Percentiles rank a stretch among this genome's conserved stretches.
phyloP scores from a whole-genome alignment of 2,888 invertebrate genomes.

The Aelia acuminata region DNA sequence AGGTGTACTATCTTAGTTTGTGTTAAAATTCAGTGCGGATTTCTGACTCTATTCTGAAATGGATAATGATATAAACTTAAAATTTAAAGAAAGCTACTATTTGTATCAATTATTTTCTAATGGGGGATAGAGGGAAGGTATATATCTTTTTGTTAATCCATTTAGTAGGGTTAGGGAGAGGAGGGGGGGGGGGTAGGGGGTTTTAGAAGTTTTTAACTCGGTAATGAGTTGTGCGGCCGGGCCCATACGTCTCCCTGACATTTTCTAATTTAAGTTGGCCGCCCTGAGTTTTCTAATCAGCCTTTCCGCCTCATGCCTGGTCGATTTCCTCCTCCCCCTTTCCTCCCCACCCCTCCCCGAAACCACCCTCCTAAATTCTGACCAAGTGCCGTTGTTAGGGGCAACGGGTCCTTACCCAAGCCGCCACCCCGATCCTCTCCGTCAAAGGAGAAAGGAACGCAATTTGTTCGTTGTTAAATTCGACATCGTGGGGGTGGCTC shows the following conservation, averaged over 20 bases:
- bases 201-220: slow-evolving; percentile 57
- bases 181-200: too few species aligned
- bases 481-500: neutral
- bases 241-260: slow-evolving; percentile 59
- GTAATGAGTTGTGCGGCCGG: slow-evolving; percentile 55
- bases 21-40: too few species aligned
- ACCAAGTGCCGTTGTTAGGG: slow-evolving; percentile 49
- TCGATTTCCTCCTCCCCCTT: slow-evolving; percentile 54
- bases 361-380: slow-evolving; percentile 37
- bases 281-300: slow-evolving; percentile 59
- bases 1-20: too few species aligned
- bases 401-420: slow-evolving; percentile 40
- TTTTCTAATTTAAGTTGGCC: slow-evolving; percentile 60
- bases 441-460: slow-evolving; percentile 46
- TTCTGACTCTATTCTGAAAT: neutral
- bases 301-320: slow-evolving; percentile 58
- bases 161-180: slow-evolving; percentile 16
- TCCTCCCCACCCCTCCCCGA: slow-evolving; percentile 1
- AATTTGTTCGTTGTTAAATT: slow-evolving; percentile 44
- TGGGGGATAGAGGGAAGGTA: slow-evolving; percentile 22
- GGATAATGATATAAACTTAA: neutral
- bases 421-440: neutral
- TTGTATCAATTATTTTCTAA: slow-evolving; percentile 47
- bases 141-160: slow-evolving; percentile 58
- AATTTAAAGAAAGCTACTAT: slow-evolving; percentile 6